Conservation (phyloP, 2,797 vertebrate species). For the Glyptemys insculpta region DNA sequence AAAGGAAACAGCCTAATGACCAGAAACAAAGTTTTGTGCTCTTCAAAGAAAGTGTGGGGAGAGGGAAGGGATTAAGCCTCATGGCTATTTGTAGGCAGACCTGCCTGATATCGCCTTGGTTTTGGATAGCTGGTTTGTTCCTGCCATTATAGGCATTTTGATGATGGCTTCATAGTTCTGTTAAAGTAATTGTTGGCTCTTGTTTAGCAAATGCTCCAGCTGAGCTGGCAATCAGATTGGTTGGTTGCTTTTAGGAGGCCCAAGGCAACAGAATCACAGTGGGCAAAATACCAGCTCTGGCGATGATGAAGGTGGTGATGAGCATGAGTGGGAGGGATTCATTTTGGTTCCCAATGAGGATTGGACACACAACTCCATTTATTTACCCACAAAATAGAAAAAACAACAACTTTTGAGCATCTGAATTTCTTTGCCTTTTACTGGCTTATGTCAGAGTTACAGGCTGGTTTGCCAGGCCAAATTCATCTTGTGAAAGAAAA, state of each 20-base stretch:
- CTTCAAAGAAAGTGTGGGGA: neutral
- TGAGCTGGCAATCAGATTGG: slow-evolving; percentile 45
- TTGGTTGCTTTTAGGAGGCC: slow-evolving; percentile 29
- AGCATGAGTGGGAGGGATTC: neutral
- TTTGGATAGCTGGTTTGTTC: slow-evolving; percentile 63
- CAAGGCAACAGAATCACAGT: slow-evolving; percentile 24
- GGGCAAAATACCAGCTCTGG: neutral
- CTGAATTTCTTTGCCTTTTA: neutral
- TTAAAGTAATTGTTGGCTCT: slow-evolving; percentile 61
- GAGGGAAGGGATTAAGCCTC: neutral
- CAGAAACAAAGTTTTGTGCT: slow-evolving; percentile 4
- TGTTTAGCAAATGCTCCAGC: slow-evolving; percentile 56
- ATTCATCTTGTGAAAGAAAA: neutral
- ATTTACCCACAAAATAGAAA: neutral
- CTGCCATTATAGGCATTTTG: slow-evolving; percentile 60
- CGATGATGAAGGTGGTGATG: neutral
- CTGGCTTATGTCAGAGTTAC: neutral
- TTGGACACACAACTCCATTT: neutral
- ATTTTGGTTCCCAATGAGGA: neutral
- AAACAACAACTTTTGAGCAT: neutral
- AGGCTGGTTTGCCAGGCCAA: neutral
- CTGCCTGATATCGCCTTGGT: neutral
- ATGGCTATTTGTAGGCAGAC: neutral
- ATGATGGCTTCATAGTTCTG: slow-evolving; percentile 58
- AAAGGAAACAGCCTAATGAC: slow-evolving; percentile 13